Conservation (phyloP, 1,140 invertebrate genomes). For the Lucilia cuprina region DNA sequence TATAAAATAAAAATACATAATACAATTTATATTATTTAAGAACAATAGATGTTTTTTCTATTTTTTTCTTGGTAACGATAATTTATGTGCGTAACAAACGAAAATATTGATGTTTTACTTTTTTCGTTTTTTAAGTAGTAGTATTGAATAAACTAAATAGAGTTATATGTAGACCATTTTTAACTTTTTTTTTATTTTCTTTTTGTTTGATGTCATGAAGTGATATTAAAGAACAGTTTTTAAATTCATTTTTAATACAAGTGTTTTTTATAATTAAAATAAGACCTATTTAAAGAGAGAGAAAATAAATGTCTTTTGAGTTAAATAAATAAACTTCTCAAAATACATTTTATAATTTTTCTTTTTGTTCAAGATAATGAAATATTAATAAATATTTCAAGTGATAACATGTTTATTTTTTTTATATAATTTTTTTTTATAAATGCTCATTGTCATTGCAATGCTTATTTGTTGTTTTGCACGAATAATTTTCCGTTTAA, state of each 20-base stretch:
- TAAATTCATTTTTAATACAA: too few relatives aligned
- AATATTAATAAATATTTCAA: neutral
- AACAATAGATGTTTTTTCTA: too few relatives aligned
- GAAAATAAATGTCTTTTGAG: neutral
- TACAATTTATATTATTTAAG: too few relatives aligned
- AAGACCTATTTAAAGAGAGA: neutral
- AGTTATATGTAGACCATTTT: too few relatives aligned
- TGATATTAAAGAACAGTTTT: too few relatives aligned
- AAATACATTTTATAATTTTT: neutral
- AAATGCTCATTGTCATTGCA: constrained; percentile 1
- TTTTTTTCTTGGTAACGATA: too few relatives aligned
- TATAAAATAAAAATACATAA: too few relatives aligned
- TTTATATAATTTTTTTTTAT: neutral
- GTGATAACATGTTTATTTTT: neutral
- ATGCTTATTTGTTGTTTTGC: neutral
- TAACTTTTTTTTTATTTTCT: too few relatives aligned
- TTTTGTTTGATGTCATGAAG: too few relatives aligned
- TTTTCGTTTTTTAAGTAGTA: neutral
- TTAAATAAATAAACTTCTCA: neutral
- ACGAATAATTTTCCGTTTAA: neutral
- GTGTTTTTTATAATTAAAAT: too few relatives aligned
- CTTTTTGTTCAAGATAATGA: neutral
- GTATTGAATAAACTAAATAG: neutral
- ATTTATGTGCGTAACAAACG: neutral
- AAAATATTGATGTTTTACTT: neutral